A percentile compares a stretch with the other conserved stretches of the same genome.
These are phyloP conservation scores for Helicoverpa armigera DNA, from an alignment of 1,140 invertebrate genomes.

Conservation along the genomic window DNA sequence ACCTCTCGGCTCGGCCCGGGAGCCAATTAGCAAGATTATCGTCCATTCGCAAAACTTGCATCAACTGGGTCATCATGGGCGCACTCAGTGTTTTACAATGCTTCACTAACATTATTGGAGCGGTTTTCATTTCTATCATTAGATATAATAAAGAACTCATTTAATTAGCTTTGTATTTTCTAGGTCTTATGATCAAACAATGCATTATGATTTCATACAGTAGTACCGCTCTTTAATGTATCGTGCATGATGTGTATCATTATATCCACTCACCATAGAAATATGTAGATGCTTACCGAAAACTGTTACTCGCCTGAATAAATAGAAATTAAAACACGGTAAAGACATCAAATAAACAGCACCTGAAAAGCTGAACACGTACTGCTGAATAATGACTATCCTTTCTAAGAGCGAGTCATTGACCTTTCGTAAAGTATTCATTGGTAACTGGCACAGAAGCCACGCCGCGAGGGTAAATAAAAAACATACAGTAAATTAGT, in stretches of 20 bases:
- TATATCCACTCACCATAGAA: too few species aligned
- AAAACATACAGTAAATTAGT: background rate
- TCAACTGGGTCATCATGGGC: conserved; percentile 36
- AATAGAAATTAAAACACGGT: conserved; percentile 5
- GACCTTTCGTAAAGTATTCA: background rate
- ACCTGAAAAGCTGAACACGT: background rate
- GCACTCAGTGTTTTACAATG: conserved; percentile 12
- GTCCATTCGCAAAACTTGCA: conserved; percentile 51
- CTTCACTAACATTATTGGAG: background rate
- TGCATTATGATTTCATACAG: too few species aligned
- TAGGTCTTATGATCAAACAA: too few species aligned
- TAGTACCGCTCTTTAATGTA: too few species aligned
- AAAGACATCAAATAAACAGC: conserved; percentile 3
- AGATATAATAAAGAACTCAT: too few species aligned
- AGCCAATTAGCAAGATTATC: conserved; percentile 69
- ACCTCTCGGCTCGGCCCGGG: conserved; percentile 65
- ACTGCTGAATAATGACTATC: background rate
- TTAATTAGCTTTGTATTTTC: too few species aligned
- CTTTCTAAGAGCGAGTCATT: background rate
- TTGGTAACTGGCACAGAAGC: background rate
- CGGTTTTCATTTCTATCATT: background rate
- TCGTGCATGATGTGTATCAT: too few species aligned
- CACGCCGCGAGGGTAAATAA: background rate
- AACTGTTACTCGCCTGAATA: background rate
- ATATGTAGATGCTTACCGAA: too few species aligned